Conservation (phyloP, 2,888 invertebrate species). For the Tortrix viridana region DNA sequence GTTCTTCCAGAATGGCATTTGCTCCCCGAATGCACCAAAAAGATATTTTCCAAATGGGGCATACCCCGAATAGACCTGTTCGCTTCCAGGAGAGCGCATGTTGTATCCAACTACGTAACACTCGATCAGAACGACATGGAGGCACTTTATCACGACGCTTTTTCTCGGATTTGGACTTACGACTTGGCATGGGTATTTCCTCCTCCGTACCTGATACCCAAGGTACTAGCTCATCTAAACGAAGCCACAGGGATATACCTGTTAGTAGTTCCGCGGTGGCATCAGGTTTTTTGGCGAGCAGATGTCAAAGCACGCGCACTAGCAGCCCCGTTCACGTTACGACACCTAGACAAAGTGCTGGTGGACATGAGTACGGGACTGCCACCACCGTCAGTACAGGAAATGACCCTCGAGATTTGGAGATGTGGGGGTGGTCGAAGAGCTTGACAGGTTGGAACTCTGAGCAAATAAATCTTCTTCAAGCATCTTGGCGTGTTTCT, state of each 20-base stretch:
- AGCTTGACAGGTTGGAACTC: constrained; percentile 20
- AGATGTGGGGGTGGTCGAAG: constrained; percentile 41
- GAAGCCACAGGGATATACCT: constrained; percentile 24
- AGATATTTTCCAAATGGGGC: constrained; percentile 43
- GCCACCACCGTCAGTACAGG: constrained; percentile 39
- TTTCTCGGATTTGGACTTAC: constrained; percentile 29
- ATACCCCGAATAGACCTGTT: constrained; percentile 45
- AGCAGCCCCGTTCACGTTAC: constrained; percentile 8
- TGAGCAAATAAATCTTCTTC: not conserved
- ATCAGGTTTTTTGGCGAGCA: constrained; percentile 18
- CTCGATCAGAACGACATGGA: constrained; percentile 30
- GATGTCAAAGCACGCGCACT: not conserved
- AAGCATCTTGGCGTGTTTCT: constrained; percentile 31
- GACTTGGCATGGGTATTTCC: constrained; percentile 38
- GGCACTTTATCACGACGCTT: constrained; percentile 29
- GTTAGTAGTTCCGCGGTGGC: constrained; percentile 21
- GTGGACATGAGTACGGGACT: constrained; percentile 33
- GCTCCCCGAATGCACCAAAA: constrained; percentile 1
- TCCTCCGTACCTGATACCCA: constrained; percentile 37
- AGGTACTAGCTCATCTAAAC: constrained; percentile 31
- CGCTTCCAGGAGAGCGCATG: constrained; percentile 38
- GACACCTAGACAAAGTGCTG: constrained; percentile 6
- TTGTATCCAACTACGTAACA: constrained; percentile 32
- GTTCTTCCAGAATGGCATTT: constrained; percentile 18
- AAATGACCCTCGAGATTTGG: constrained; percentile 42